These are phyloP conservation scores for Zeugodacus cucurbitae DNA, from an alignment of 1,140 invertebrate species.

Conservation along the genomic window DNA sequence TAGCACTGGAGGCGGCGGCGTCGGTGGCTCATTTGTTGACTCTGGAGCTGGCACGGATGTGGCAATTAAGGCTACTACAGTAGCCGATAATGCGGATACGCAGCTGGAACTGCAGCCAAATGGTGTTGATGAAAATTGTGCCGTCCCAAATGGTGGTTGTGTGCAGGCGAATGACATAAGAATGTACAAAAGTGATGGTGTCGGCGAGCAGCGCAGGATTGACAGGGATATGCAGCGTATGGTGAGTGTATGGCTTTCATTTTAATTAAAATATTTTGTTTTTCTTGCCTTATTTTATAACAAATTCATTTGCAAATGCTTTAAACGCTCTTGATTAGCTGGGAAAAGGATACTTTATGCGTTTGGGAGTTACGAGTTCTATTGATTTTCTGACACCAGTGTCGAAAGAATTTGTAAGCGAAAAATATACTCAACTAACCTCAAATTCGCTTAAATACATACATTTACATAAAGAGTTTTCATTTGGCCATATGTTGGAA, in stretches of 20 bases:
- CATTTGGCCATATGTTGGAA: background rate
- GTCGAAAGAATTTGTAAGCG: slow-evolving; percentile 6
- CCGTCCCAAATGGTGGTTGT: background rate
- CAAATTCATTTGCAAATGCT: background rate
- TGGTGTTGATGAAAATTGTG: background rate
- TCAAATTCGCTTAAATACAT: background rate
- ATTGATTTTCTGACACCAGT: slow-evolving; percentile 23
- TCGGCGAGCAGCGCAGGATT: background rate
- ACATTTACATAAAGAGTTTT: background rate
- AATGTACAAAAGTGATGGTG: background rate
- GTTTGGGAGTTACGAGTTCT: slow-evolving; percentile 10
- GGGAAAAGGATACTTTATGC: background rate
- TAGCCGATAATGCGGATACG: background rate
- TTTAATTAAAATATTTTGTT: background rate
- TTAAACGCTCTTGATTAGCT: background rate
- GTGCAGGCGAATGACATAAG: slow-evolving; percentile 10
- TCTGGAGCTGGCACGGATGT: background rate
- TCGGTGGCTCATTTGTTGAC: background rate
- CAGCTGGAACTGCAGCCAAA: background rate
- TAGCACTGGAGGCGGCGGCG: background rate
- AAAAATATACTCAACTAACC: background rate
- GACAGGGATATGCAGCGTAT: slow-evolving; percentile 16
- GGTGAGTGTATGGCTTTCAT: background rate
- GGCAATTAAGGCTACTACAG: background rate
- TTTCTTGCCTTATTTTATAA: background rate